Evolutionary conservation across 2,888 invertebrate genomes (phyloP).

Genomic region (Polydrusus tereticollis): DNA sequence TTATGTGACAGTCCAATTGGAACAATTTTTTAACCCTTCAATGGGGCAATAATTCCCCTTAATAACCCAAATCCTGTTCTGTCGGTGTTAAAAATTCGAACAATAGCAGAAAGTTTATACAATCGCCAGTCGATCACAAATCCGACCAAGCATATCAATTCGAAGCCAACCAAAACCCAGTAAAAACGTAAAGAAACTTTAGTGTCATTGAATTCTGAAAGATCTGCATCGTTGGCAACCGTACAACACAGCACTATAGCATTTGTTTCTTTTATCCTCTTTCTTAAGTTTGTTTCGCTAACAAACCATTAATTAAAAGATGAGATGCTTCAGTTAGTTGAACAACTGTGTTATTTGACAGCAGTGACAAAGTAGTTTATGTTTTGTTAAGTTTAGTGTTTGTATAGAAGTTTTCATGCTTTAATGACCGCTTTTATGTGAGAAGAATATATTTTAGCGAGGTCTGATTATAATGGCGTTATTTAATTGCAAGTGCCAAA

Average conservation of each 20-base stretch:
- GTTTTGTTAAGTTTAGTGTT: conserved; percentile 16
- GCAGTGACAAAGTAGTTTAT: conserved; percentile 30
- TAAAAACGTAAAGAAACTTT: conserved; percentile 32
- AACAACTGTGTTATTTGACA: conserved; percentile 34
- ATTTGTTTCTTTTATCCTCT: conserved; percentile 7
- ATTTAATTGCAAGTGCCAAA: conserved; percentile 38
- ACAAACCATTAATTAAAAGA: conserved; percentile 38
- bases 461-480: conserved; percentile 25
- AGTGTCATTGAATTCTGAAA: conserved; percentile 31
- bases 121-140: neutral
- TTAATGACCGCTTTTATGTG: neutral
- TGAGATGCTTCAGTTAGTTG: conserved; percentile 29
- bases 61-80: too few species aligned
- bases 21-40: too few species aligned
- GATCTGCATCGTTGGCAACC: conserved; percentile 7
- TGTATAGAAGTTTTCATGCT: neutral
- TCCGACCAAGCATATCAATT: neutral
- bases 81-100: too few species aligned
- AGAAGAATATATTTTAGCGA: neutral
- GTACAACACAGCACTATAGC: conserved; percentile 19
- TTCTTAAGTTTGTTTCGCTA: conserved; percentile 13
- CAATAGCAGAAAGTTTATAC: too few species aligned
- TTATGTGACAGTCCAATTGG: too few species aligned
- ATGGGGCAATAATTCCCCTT: too few species aligned
- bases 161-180: conserved; percentile 21